Percentiles rank a stretch among this genome's conserved stretches.
These are phyloP conservation scores for Solen grandis DNA, from an alignment of 1,140 invertebrate species.

Conservation along the genomic window DNA sequence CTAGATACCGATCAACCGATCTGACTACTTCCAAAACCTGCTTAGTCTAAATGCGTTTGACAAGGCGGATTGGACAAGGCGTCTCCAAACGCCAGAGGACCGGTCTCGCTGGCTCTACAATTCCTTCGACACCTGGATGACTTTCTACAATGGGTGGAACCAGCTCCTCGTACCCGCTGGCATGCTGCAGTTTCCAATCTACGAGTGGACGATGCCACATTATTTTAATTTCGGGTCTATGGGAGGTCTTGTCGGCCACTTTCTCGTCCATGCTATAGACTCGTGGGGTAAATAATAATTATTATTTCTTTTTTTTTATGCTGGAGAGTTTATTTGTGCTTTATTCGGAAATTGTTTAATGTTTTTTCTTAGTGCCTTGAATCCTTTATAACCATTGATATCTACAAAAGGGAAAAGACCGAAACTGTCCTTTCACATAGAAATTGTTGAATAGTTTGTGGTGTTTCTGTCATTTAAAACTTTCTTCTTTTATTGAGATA, in stretches of 20 bases:
- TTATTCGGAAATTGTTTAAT: too few species aligned
- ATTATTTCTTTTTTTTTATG: too few species aligned
- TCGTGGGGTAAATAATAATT: slow-evolving; percentile 60
- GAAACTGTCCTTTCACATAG: too few species aligned
- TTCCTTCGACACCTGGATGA: slow-evolving; percentile 59
- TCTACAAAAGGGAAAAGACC: too few species aligned
- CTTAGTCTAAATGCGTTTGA: slow-evolving; percentile 62
- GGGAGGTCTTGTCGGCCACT: slow-evolving; percentile 62
- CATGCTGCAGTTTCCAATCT: slow-evolving; percentile 71
- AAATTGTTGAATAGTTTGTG: too few species aligned
- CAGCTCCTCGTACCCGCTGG: slow-evolving; percentile 72
- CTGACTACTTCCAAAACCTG: slow-evolving; percentile 71
- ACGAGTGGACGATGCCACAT: slow-evolving; percentile 61
- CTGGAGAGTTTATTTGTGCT: too few species aligned
- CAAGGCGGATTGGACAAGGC: slow-evolving; percentile 59
- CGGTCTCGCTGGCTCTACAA: slow-evolving; percentile 63
- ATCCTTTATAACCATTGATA: too few species aligned
- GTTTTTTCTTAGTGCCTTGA: too few species aligned
- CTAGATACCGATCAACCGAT: slow-evolving; percentile 66
- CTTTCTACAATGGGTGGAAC: slow-evolving; percentile 69
- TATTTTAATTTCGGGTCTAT: slow-evolving; percentile 71
- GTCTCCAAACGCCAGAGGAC: slow-evolving; percentile 60
- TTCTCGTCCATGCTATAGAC: slow-evolving; percentile 67
- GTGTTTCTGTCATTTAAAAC: too few species aligned
- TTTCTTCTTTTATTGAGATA: too few species aligned